Percentiles rank a stretch among this genome's conserved stretches.
Conservation (phyloP, 1,140 invertebrate genomes). For the Polypedilum pembai region DNA sequence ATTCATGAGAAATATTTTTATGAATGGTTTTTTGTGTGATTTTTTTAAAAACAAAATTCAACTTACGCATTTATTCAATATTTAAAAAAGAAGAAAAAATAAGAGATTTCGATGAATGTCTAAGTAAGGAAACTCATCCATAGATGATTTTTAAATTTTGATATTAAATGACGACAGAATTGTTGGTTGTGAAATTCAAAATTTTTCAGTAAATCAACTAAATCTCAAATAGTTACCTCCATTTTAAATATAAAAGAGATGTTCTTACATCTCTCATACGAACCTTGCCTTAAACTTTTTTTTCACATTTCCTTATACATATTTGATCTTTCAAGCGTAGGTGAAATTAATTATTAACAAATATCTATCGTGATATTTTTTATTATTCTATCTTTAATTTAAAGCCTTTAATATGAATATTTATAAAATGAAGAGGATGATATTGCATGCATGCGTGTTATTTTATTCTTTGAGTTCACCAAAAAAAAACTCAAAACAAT, state of each 20-base stretch:
- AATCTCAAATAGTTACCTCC: background rate
- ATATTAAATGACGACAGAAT: background rate
- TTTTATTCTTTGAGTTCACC: no score
- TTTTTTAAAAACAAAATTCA: background rate
- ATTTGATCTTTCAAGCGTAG: background rate
- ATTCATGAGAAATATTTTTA: slow-evolving; percentile 31
- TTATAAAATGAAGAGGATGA: no score
- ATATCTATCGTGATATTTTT: background rate
- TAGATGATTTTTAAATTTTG: slow-evolving; percentile 3
- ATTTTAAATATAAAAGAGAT: background rate
- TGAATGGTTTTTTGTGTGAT: background rate
- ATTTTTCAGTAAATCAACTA: no score
- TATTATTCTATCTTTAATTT: no score
- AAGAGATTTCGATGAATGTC: slow-evolving; percentile 26
- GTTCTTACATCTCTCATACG: background rate
- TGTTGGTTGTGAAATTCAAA: background rate
- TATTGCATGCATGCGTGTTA: no score
- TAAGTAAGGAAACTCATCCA: slow-evolving; percentile 9
- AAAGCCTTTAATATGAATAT: no score
- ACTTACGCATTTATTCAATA: slow-evolving; percentile 27
- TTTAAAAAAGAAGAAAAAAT: background rate
- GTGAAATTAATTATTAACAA: slow-evolving; percentile 11
- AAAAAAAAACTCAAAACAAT: no score
- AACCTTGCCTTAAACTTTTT: background rate
- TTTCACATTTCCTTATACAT: background rate